Conservation (phyloP, 92 coral and sea anemone genomes). For the Siderastrea radians region DNA sequence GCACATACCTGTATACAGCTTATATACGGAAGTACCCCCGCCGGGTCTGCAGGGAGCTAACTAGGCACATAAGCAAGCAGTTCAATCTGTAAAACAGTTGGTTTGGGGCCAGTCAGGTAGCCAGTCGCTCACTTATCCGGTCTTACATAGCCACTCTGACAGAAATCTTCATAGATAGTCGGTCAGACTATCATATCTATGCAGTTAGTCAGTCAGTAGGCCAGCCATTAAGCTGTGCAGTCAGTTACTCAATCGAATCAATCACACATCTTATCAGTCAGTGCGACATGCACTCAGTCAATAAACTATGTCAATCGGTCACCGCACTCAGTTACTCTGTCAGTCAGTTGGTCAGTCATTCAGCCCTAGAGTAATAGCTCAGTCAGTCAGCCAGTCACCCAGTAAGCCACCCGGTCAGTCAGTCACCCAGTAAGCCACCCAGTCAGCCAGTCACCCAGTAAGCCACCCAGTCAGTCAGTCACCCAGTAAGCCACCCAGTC, state of each 20-base stretch:
- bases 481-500: neutral
- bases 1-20: too few species aligned
- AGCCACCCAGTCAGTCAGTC: too few species aligned
- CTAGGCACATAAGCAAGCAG: neutral
- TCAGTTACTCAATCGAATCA: neutral
- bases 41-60: too few species aligned
- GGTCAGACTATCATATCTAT: neutral
- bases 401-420: neutral
- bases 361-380: neutral
- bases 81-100: neutral
- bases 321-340: too few species aligned
- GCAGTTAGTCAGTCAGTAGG: neutral
- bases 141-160: neutral
- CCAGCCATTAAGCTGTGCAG: neutral
- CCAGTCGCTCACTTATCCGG: neutral
- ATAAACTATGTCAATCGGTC: neutral
- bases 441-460: neutral
- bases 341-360: neutral
- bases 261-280: neutral
- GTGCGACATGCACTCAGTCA: neutral
- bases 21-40: too few species aligned
- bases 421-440: neutral
- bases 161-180: neutral
- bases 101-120: neutral
- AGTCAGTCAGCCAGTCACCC: neutral